These are phyloP conservation scores for Escarpia spicata DNA, from an alignment of 2,888 invertebrate species.

Conservation along the genomic window DNA sequence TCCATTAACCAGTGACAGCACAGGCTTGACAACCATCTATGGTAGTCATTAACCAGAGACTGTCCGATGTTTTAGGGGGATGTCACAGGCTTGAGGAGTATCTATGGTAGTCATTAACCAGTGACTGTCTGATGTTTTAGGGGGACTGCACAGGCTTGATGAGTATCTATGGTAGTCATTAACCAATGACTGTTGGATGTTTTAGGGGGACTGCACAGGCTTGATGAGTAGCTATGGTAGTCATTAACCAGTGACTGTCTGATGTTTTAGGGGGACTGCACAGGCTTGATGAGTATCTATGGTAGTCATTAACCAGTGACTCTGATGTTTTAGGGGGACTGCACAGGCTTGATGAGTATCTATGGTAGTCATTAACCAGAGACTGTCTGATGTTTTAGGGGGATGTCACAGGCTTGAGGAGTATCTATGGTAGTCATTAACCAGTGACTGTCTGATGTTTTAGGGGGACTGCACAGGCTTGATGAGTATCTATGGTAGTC, in stretches of 20 bases:
- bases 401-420: too few relatives aligned
- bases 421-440: too few relatives aligned
- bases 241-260: neutral
- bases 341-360: neutral
- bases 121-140: too few relatives aligned
- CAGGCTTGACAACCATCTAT: too few relatives aligned
- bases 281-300: slow-evolving; percentile 97
- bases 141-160: too few relatives aligned
- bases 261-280: slow-evolving; percentile 86
- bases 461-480: neutral
- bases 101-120: neutral
- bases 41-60: too few relatives aligned
- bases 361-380: neutral
- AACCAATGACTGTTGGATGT: too few relatives aligned
- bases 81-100: neutral
- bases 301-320: slow-evolving; percentile 93
- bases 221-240: neutral
- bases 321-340: too few relatives aligned
- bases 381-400: too few relatives aligned
- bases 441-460: too few relatives aligned
- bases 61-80: neutral
- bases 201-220: neutral
- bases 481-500: neutral
- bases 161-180: too few relatives aligned
- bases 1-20: too few relatives aligned